Evolutionary conservation across 1,140 invertebrate species (phyloP).

Genomic region (Bombus pyrosoma): DNA sequence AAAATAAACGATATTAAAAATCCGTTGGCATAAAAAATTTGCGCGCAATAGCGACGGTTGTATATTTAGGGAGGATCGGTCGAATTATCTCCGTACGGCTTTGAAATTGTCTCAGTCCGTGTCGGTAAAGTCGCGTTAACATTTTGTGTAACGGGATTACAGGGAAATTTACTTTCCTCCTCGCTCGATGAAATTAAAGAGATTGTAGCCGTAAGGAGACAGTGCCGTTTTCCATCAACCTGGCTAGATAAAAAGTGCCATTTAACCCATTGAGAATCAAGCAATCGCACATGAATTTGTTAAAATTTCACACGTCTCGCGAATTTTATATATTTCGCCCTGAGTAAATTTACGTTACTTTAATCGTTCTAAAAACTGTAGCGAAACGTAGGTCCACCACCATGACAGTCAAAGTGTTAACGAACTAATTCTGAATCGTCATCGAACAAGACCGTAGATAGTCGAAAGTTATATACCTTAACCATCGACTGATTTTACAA

Average conservation of each 20-base stretch:
- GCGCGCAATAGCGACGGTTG: background rate
- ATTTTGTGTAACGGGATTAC: constrained; percentile 1
- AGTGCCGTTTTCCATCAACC: background rate
- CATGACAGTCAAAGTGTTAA: no score
- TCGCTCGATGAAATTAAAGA: background rate
- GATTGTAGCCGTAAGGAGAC: background rate
- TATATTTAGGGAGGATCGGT: background rate
- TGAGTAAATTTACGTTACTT: no score
- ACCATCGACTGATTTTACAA: no score
- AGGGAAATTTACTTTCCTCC: background rate
- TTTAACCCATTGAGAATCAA: no score
- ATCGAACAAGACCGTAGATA: no score
- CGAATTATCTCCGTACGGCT: background rate
- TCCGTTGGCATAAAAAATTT: background rate
- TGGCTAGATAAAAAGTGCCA: background rate
- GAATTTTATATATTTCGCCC: background rate
- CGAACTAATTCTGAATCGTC: no score
- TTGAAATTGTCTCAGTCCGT: background rate
- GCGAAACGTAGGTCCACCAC: no score
- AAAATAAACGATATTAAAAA: constrained; percentile 4
- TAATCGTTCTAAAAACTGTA: no score
- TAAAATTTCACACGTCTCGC: background rate
- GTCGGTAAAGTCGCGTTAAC: background rate
- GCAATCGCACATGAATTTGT: no score
- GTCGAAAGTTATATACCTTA: no score